Base-by-base conservation (phyloP, 1,140 invertebrate species). In the Euwallacea fornicatus region DNA sequence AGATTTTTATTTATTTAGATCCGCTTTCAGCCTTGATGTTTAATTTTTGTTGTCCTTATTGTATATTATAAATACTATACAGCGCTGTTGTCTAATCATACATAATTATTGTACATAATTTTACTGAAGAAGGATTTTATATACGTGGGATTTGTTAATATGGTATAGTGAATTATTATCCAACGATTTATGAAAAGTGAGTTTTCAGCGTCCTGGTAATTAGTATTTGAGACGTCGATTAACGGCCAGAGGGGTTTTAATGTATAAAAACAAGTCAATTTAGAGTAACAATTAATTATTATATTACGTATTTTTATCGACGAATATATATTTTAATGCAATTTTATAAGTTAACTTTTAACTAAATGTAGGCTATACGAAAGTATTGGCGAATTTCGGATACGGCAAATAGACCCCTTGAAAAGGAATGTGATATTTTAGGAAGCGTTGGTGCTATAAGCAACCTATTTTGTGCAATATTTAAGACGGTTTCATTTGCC, bases 351-450 rank as follows among this genome's bases (percentile, higher is more conserved):
- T 33, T 33, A 33, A 33, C 21, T 33, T 33, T 63, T 46, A 13
- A 42, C 44, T 47, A 4, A 63, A n/a, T 16, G 15, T 13, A 63
- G 47, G 44, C 54, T 66, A 44, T 72, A 71, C 64, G 54, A 44
- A 68, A 43, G 66, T 71, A 75, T 78, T 78, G 71, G 73, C 73
- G 74, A 73, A 64, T 73, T 68, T 58, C 10, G 21, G 9, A 33
- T 72, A 60, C 60, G 73, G 72, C 71, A 67, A 75, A 73, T 71
- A 66, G 46, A 77, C 71, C 68, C 53, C 44, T 60, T 75, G 67
- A 68, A 74, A 78, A 78, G 74, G 78, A 78, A 75, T 78, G 75
- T 78, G 77, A 78, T 79, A 79, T 76, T 75, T 75, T 74, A 74
- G 76, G 75, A 76, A 72, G 71, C 33, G 63, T 76, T 79, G 78